Evolutionary conservation across 1,140 invertebrate species (phyloP).

Genomic region (Platorchestia sp.): DNA sequence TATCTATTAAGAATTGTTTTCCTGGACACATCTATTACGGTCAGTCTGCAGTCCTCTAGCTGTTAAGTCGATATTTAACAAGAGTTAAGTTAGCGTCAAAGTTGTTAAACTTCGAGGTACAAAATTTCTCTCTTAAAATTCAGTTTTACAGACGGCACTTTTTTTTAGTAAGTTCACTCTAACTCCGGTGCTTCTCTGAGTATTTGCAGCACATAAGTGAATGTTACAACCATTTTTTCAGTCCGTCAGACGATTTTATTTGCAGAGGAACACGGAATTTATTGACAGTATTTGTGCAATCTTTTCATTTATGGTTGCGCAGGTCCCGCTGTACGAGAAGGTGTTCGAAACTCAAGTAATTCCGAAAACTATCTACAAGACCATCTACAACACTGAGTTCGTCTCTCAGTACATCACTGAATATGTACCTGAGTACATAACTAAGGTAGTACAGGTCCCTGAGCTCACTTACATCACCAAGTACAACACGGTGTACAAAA

Average conservation of each 20-base stretch:
- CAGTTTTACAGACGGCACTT: background rate
- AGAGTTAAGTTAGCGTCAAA: background rate
- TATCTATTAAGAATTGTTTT: background rate
- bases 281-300: background rate
- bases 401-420: constrained; percentile 58
- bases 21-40: background rate
- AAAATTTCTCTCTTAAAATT: background rate
- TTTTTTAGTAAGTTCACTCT: background rate
- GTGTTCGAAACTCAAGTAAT: constrained; percentile 58
- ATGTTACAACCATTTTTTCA: background rate
- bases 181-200: background rate
- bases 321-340: constrained; percentile 59
- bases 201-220: background rate
- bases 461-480: constrained; percentile 58
- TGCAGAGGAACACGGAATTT: background rate
- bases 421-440: constrained; percentile 61
- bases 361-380: constrained; percentile 58
- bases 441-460: constrained; percentile 43
- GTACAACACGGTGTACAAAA: constrained; percentile 58
- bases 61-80: background rate
- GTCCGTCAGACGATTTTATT: background rate
- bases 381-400: constrained; percentile 60
- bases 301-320: background rate
- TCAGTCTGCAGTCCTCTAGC: background rate
- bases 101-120: background rate